phyloP scores from a whole-genome alignment of 2,888 invertebrate genomes.

The Epistrophe eligans region DNA sequence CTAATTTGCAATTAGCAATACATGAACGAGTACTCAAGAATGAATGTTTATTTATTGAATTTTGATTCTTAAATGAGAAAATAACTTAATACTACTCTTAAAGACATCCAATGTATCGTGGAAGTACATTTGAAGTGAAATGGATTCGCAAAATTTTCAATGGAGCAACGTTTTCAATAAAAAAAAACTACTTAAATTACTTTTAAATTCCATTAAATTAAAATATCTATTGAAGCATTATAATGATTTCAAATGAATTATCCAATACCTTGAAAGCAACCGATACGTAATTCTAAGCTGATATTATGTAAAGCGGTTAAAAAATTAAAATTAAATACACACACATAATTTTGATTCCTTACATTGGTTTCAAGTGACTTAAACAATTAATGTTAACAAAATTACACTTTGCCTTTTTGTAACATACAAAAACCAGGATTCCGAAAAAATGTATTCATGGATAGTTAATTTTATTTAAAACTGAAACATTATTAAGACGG shows the following conservation, averaged over 20 bases:
- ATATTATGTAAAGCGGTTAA: neutral
- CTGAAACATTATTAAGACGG: too few species aligned
- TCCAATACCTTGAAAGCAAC: constrained; percentile 47
- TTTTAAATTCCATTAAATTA: constrained; percentile 51
- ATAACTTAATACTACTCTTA: too few species aligned
- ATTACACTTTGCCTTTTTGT: neutral
- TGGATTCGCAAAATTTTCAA: neutral
- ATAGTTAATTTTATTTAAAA: neutral
- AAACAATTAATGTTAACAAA: neutral
- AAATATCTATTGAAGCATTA: constrained; percentile 42
- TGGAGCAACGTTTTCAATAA: neutral
- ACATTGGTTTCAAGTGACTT: neutral
- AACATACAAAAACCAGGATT: neutral
- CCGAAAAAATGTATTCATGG: neutral
- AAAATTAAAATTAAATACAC: neutral
- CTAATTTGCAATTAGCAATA: neutral
- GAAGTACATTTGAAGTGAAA: too few species aligned
- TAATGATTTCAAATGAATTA: constrained; percentile 55
- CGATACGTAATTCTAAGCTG: neutral
- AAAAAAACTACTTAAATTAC: neutral
- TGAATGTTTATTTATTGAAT: too few species aligned
- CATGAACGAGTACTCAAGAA: too few species aligned
- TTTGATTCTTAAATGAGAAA: too few species aligned
- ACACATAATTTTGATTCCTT: too few species aligned
- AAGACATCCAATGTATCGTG: too few species aligned